phyloP scores from a whole-genome alignment of 2,888 invertebrate species.

The Bembecia ichneumoniformis region DNA sequence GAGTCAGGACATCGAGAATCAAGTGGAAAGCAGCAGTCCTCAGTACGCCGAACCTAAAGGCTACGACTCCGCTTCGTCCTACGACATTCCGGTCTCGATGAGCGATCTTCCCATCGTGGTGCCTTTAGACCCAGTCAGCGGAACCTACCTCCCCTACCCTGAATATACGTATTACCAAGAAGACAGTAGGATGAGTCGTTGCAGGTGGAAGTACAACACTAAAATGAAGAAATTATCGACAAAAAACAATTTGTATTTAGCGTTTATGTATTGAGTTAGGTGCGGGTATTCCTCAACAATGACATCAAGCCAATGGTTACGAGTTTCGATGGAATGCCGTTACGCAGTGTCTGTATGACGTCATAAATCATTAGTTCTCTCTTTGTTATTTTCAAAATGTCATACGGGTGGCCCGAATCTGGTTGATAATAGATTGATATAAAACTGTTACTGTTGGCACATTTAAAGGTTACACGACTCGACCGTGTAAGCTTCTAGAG shows the following conservation, averaged over 20 bases:
- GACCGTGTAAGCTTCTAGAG: conserved; percentile 16
- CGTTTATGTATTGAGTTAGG: conserved; percentile 62
- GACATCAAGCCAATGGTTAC: conserved; percentile 38
- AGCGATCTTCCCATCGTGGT: conserved; percentile 53
- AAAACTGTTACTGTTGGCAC: conserved; percentile 53
- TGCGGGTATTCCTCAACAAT: conserved; percentile 32
- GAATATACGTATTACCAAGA: conserved; percentile 54
- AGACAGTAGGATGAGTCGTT: conserved; percentile 36
- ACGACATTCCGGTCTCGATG: conserved; percentile 47
- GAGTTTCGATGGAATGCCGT: conserved; percentile 67
- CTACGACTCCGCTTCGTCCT: conserved; percentile 41
- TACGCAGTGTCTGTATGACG: conserved; percentile 54
- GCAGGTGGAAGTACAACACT: conserved; percentile 37
- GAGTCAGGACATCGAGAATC: conserved; percentile 44
- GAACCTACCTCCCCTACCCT: conserved; percentile 54
- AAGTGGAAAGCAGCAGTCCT: conserved; percentile 43
- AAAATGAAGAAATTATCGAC: conserved; percentile 31
- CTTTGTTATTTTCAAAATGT: conserved; percentile 21
- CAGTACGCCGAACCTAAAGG: conserved; percentile 55
- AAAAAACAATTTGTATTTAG: conserved; percentile 62
- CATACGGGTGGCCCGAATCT: conserved; percentile 70
- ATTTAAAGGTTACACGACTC: conserved; percentile 24
- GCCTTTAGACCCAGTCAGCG: conserved; percentile 46
- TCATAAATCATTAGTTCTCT: conserved; percentile 38
- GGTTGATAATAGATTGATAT: conserved; percentile 33